A percentile compares a stretch with the other conserved stretches of the same genome.
Evolutionary conservation across 2,797 vertebrate genomes (phyloP).

Genomic region (Sarcophilus harrisii): DNA sequence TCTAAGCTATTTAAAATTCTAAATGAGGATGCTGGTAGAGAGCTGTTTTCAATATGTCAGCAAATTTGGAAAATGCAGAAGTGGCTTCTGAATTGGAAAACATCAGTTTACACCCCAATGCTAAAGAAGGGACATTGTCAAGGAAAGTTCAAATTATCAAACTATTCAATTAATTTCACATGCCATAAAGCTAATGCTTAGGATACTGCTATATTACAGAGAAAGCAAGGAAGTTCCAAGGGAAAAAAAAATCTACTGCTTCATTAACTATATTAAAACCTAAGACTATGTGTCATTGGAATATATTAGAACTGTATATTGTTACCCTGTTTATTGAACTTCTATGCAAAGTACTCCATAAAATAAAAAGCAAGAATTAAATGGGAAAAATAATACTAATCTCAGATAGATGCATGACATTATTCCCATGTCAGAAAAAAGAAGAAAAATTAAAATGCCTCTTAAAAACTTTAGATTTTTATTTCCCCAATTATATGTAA

Average conservation of each 20-base stretch:
- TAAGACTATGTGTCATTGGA: not conserved
- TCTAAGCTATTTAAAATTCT: not conserved
- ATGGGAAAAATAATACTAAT: not conserved
- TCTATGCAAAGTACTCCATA: no score
- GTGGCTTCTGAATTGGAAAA: not conserved
- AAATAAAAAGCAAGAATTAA: not conserved
- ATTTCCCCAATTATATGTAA: no score
- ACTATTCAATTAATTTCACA: not conserved
- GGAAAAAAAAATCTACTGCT: not conserved
- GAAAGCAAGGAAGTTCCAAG: not conserved
- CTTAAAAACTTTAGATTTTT: no score
- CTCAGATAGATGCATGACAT: no score
- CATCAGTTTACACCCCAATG: no score
- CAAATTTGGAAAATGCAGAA: not conserved
- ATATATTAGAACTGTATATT: not conserved
- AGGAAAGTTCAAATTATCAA: not conserved
- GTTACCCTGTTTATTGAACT: no score
- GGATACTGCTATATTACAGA: not conserved
- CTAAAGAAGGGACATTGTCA: not conserved
- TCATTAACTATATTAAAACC: not conserved
- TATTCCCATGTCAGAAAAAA: no score
- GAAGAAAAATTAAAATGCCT: no score
- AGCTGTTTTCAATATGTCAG: not conserved
- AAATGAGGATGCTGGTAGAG: not conserved
- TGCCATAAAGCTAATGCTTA: not conserved